Conservation (phyloP, 2,888 invertebrate genomes). For the Oscheius sp. region DNA sequence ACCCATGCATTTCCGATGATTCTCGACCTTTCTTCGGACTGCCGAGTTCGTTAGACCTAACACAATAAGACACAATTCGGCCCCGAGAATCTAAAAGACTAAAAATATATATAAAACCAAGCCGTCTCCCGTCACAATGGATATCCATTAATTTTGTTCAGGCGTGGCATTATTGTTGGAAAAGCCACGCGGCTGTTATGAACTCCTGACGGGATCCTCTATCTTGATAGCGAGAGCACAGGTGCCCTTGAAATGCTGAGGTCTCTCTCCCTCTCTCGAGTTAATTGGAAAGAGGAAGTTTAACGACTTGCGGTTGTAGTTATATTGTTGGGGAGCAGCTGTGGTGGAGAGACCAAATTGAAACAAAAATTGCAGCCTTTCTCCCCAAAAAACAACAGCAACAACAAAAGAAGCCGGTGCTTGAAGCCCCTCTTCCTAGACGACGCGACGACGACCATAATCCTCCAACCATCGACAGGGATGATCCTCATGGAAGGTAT, state of each 20-base stretch:
- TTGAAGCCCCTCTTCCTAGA: not conserved
- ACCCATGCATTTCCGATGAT: too few relatives aligned
- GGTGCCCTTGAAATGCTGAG: too few relatives aligned
- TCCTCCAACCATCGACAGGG: not conserved
- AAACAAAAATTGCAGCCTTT: constrained; percentile 5
- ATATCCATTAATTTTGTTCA: not conserved
- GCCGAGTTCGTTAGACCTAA: too few relatives aligned
- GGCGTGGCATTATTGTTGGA: constrained; percentile 1
- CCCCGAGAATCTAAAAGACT: too few relatives aligned
- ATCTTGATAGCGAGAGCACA: not conserved
- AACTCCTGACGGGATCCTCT: not conserved
- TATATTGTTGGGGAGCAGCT: not conserved
- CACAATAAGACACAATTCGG: too few relatives aligned
- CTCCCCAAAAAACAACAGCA: constrained; percentile 26
- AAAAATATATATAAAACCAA: too few relatives aligned
- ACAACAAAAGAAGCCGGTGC: constrained; percentile 17
- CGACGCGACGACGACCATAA: not conserved
- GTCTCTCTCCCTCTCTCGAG: too few relatives aligned
- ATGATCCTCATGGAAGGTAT: constrained; percentile 31
- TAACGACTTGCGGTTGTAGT: too few relatives aligned
- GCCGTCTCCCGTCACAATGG: too few relatives aligned
- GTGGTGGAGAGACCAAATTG: not conserved
- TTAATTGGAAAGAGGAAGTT: too few relatives aligned
- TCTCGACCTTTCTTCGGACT: too few relatives aligned
- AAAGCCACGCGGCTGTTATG: not conserved